Evolutionary conservation across 2,797 vertebrate species (phyloP), one percentile per base, ranked within the genome.

Genomic region (Phrynocephalus guinanensis): DNA sequence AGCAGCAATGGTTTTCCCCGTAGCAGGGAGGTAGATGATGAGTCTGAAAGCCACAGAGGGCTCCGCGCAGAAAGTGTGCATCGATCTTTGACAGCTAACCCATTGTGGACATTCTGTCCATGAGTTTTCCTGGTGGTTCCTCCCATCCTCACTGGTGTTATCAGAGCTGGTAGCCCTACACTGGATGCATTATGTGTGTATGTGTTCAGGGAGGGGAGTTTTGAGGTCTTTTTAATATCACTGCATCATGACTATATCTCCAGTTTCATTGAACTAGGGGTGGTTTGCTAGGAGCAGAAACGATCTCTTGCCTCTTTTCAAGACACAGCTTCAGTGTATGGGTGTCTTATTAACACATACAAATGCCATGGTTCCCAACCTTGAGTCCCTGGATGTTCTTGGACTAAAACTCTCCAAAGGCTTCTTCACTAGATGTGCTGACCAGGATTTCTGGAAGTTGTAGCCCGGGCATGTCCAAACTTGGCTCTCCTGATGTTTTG

Each of bases 21-120:
- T 86, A 92, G 92, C 86, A 93, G 88, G 94, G 88, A 94, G 93
- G 92, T 89, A 90, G 50, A 88, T 89, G 87, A 44, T 75, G 92
- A 87, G 93, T 91, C 86, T 92, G 91, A 96, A 91, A 79, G 13
- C 86, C 92, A 63, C 86, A 67, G 84, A 66, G 85, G 10, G 0
- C 38, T 92, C 92, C 92, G 82, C 91, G 26, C 86, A 79, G 88
- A 77, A 89, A 87, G 78, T 75, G 30, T 87, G 86, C 88, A 80
- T 79, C 76, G 76, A 60, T 68, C 26, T 85, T 44, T 75, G 86
- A 92, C 78, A 91, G 92, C 91, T 82, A 79, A 84, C 56, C 52
- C 1, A 52, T 6, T 86, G 22, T 68, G 56, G 26, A 3, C 11
- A 24, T 28, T 13, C 66, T 1, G 26, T 82, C 73, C 38, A 67